These are phyloP conservation scores for Drosophila tristis DNA, from an alignment of 1,140 invertebrate genomes.

Conservation along the genomic window DNA sequence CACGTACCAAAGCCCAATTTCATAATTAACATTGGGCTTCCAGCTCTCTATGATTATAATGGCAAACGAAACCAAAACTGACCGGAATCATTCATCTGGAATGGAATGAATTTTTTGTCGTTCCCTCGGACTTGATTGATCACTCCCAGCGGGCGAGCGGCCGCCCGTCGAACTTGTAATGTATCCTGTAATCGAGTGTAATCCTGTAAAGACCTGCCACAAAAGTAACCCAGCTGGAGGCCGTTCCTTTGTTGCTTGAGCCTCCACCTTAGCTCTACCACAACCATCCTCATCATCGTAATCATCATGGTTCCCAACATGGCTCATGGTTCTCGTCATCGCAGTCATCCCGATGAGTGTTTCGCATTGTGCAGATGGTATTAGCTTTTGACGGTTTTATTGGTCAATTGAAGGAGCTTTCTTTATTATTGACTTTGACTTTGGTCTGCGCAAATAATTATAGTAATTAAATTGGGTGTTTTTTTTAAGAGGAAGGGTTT, in stretches of 20 bases:
- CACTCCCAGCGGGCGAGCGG: slow-evolving; percentile 75
- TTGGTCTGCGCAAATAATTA: slow-evolving; percentile 8
- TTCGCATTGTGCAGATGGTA: slow-evolving; percentile 48
- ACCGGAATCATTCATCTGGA: slow-evolving; percentile 45
- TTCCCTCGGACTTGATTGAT: slow-evolving; percentile 75
- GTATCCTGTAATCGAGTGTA: slow-evolving; percentile 81
- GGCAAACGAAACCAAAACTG: slow-evolving; percentile 20
- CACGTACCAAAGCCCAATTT: slow-evolving; percentile 57
- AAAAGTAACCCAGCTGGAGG: slow-evolving; percentile 67
- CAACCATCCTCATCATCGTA: slow-evolving; percentile 13
- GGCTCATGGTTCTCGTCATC: slow-evolving; percentile 5
- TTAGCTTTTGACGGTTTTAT: slow-evolving; percentile 54
- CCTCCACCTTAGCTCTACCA: slow-evolving; percentile 3
- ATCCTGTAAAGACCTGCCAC: slow-evolving; percentile 75
- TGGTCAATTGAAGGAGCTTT: slow-evolving; percentile 44
- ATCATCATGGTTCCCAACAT: slow-evolving; percentile 1
- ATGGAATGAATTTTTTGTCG: slow-evolving; percentile 74
- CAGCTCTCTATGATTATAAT: slow-evolving; percentile 50
- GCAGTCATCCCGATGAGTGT: slow-evolving; percentile 28
- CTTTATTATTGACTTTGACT: slow-evolving; percentile 28
- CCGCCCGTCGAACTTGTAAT: slow-evolving; percentile 72
- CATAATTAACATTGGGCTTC: slow-evolving; percentile 68
- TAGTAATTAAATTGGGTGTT: slow-evolving; percentile 23
- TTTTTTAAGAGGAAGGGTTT: neutral
- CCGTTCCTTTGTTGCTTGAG: slow-evolving; percentile 51